These are phyloP conservation scores for Grammomys surdaster DNA, from an alignment of 2,113 vertebrate genomes.

Conservation along the genomic window DNA sequence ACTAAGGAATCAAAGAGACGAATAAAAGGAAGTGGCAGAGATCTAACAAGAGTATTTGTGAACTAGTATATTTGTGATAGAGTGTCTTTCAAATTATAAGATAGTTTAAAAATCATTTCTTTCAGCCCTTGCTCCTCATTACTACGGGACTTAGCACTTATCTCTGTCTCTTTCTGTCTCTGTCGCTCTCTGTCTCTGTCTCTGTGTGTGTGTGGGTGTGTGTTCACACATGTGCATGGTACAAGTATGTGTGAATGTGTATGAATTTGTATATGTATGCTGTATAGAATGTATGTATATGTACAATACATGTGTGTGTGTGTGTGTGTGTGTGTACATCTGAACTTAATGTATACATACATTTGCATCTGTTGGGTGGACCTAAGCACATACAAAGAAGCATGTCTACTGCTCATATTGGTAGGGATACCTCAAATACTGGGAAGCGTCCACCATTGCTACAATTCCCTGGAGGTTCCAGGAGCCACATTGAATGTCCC, in stretches of 20 bases:
- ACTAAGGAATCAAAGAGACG: neutral
- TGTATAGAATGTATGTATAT: neutral
- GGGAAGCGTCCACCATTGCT: neutral
- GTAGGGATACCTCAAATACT: neutral
- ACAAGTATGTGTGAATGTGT: no score
- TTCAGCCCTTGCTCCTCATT: neutral
- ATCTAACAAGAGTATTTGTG: neutral
- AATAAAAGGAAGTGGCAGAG: neutral
- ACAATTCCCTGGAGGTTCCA: no score
- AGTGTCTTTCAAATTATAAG: conserved; percentile 37
- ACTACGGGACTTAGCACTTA: neutral
- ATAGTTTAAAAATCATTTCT: neutral
- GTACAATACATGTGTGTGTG: no score
- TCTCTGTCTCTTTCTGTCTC: neutral
- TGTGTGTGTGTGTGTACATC: neutral
- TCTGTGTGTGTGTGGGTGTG: neutral
- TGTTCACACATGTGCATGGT: no score
- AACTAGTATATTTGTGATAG: conserved; percentile 11
- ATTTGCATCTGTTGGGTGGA: neutral
- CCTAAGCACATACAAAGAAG: neutral
- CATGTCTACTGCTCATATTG: neutral
- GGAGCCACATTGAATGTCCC: neutral
- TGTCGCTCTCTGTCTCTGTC: no score
- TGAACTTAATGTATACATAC: neutral
- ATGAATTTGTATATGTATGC: neutral